A percentile compares a stretch with the other conserved stretches of the same genome.
Conservation (phyloP, 2,888 invertebrate species). For the Microctonus hyperodae region DNA sequence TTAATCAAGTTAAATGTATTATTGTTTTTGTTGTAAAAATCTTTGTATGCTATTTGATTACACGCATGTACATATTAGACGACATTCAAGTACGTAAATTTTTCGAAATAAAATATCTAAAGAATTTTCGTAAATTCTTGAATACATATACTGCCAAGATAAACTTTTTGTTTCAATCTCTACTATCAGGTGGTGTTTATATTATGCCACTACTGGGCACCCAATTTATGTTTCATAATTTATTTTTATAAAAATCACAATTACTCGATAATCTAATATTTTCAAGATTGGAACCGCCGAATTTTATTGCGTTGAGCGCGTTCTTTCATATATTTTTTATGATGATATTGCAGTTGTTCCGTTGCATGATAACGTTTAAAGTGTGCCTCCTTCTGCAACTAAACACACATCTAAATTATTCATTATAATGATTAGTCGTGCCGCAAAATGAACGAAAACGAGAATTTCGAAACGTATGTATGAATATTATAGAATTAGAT, state of each 20-base stretch:
- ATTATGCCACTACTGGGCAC: too few relatives aligned
- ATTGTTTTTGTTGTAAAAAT: neutral
- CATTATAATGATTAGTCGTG: neutral
- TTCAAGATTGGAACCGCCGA: neutral
- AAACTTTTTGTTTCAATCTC: too few relatives aligned
- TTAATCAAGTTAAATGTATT: neutral
- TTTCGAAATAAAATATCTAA: too few relatives aligned
- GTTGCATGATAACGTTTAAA: constrained; percentile 37
- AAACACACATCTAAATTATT: constrained; percentile 26
- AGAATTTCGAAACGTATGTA: neutral
- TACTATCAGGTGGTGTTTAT: too few relatives aligned
- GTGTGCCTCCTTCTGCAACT: constrained; percentile 40
- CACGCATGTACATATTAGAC: too few relatives aligned
- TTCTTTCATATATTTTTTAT: neutral
- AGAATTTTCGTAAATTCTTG: neutral
- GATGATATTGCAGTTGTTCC: constrained; percentile 30
- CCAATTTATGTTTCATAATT: too few relatives aligned
- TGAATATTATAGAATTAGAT: too few relatives aligned
- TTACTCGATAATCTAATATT: too few relatives aligned
- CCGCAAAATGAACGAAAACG: neutral
- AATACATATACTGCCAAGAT: neutral
- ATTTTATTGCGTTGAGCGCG: neutral
- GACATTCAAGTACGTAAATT: too few relatives aligned
- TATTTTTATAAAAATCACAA: too few relatives aligned
- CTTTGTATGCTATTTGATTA: constrained; percentile 2